Evolutionary conservation across 2,113 vertebrate species (phyloP).

Genomic region (Propithecus coquereli): DNA sequence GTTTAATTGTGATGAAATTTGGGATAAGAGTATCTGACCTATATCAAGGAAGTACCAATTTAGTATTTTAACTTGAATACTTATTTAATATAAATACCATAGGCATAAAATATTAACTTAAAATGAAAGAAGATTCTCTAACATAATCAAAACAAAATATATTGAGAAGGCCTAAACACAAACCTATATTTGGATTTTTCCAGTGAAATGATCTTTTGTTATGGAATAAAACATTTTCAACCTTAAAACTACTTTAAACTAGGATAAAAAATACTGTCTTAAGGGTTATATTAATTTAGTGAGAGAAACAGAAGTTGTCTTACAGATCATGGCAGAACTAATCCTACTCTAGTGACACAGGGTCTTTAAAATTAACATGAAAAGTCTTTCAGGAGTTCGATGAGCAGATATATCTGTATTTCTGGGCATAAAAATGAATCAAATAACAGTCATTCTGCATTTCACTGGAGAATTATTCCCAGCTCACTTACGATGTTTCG

Average conservation of each 20-base stretch:
- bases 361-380: neutral
- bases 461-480: fast-evolving
- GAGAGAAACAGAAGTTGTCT: neutral
- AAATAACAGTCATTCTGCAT: neutral
- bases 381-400: slow-evolving; percentile 3
- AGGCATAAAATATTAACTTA: neutral
- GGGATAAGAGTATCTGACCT: neutral
- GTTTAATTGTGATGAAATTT: neutral
- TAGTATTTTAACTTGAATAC: neutral
- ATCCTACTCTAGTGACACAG: neutral
- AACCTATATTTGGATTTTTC: neutral
- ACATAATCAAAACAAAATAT: neutral
- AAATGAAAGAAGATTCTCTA: neutral
- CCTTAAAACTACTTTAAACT: neutral
- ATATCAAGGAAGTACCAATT: neutral
- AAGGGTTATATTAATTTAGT: neutral
- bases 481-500: neutral
- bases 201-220: neutral
- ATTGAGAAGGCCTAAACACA: neutral
- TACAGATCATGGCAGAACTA: neutral
- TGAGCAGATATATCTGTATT: slow-evolving; percentile 24
- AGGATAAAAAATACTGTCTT: neutral
- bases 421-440: neutral
- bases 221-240: neutral
- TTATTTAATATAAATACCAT: neutral